phyloP scores from a whole-genome alignment of 2,797 vertebrate species.

The Pantherophis vulpinus region DNA sequence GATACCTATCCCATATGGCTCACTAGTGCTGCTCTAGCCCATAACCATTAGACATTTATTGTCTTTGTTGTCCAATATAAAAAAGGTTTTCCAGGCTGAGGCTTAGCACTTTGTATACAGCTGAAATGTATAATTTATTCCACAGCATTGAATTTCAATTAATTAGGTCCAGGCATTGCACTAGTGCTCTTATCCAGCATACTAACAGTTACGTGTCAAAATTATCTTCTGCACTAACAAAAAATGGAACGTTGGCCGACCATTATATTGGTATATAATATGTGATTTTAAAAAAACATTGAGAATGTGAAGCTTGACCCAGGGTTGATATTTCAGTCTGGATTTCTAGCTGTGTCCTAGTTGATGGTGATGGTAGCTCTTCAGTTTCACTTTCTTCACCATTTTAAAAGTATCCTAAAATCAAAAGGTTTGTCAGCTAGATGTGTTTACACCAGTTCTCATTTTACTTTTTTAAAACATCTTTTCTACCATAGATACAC shows the following conservation, averaged over 20 bases:
- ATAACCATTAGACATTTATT: neutral
- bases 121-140: neutral
- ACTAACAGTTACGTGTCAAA: neutral
- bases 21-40: neutral
- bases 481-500: neutral
- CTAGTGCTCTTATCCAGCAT: neutral
- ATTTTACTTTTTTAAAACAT: neutral
- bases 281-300: neutral
- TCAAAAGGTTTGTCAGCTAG: neutral
- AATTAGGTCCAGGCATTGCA: neutral
- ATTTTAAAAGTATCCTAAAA: neutral
- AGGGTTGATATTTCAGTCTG: neutral
- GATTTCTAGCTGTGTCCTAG: neutral
- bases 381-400: neutral
- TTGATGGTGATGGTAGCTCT: neutral
- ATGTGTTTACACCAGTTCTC: neutral
- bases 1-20: neutral
- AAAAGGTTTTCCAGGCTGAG: neutral
- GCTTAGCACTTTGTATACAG: neutral
- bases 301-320: neutral
- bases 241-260: neutral
- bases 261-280: neutral
- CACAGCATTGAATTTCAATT: neutral
- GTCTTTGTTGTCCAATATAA: neutral
- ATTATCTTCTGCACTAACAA: neutral